A percentile compares a stretch with the other conserved stretches of the same genome.
Conservation (phyloP, 2,113 vertebrate genomes). For the Epinephelus fuscoguttatus region DNA sequence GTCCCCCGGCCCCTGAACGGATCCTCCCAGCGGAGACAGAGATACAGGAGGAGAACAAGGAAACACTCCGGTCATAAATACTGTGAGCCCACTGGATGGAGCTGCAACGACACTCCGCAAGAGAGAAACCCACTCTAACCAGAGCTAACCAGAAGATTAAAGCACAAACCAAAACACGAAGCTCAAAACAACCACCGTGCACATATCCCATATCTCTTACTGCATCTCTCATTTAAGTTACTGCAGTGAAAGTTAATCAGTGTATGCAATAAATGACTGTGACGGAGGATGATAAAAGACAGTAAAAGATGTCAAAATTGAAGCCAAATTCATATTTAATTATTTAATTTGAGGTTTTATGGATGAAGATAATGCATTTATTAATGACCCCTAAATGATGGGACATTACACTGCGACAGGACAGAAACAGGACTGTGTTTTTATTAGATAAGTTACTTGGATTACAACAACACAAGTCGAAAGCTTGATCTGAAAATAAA, state of each 20-base stretch:
- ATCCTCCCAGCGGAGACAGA: conserved; percentile 26
- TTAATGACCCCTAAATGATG: conserved; percentile 52
- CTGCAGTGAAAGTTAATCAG: neutral
- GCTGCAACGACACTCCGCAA: conserved; percentile 47
- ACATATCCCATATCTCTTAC: conserved; percentile 11
- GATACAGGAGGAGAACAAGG: conserved; percentile 17
- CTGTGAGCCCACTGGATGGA: conserved; percentile 70
- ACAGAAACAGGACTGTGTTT: conserved; percentile 59
- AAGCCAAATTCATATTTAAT: conserved; percentile 5
- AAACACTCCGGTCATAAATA: conserved; percentile 32
- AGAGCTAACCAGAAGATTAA: conserved; percentile 27
- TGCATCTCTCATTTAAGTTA: conserved; percentile 27
- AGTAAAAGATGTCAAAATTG: conserved; percentile 6
- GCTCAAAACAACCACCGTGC: neutral
- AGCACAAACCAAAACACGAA: conserved; percentile 26
- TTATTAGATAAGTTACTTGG: conserved; percentile 55
- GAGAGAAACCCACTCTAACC: conserved; percentile 21
- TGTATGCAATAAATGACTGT: neutral
- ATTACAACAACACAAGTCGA: conserved; percentile 46
- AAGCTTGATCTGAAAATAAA: conserved; percentile 65
- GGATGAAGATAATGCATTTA: conserved; percentile 29
- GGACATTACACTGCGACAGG: conserved; percentile 37
- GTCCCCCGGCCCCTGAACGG: conserved; percentile 12
- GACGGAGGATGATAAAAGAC: conserved; percentile 23
- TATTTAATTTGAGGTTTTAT: conserved; percentile 41